phyloP scores from a whole-genome alignment of 2,797 vertebrate species.

The Melopsittacus undulatus region DNA sequence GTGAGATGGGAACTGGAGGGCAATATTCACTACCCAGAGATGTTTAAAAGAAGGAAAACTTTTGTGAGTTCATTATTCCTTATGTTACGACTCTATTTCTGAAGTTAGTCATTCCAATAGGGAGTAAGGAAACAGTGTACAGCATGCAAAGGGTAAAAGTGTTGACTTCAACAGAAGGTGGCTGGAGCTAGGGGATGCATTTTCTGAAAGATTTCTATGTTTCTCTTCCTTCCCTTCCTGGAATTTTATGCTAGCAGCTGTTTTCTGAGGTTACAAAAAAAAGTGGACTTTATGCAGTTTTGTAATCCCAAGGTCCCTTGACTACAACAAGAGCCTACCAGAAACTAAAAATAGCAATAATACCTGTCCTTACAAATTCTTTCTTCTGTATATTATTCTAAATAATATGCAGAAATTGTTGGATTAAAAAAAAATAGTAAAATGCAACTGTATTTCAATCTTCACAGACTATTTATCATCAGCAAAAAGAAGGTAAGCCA shows the following conservation, averaged over 20 bases:
- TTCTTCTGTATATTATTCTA: too few species aligned
- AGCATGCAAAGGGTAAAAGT: neutral
- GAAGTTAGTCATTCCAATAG: neutral
- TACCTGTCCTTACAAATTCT: too few species aligned
- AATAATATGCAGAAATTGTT: too few species aligned
- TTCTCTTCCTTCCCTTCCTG: neutral
- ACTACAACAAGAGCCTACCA: too few species aligned
- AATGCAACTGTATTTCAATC: too few species aligned
- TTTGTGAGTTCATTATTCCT: neutral
- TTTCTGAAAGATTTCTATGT: neutral
- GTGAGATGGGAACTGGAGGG: neutral
- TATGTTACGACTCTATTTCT: neutral
- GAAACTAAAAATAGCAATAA: too few species aligned
- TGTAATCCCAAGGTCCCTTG: neutral
- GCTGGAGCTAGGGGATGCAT: neutral
- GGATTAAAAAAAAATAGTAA: too few species aligned
- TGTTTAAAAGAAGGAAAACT: neutral
- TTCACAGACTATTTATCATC: too few species aligned
- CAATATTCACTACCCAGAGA: neutral
- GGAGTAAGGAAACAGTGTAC: neutral
- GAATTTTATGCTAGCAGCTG: neutral
- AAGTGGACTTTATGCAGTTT: neutral
- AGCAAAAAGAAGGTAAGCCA: too few species aligned
- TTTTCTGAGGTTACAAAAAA: neutral
- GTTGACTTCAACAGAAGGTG: neutral